These are phyloP conservation scores for Abrostola tripartita DNA, from an alignment of 2,888 invertebrate species.

Conservation along the genomic window DNA sequence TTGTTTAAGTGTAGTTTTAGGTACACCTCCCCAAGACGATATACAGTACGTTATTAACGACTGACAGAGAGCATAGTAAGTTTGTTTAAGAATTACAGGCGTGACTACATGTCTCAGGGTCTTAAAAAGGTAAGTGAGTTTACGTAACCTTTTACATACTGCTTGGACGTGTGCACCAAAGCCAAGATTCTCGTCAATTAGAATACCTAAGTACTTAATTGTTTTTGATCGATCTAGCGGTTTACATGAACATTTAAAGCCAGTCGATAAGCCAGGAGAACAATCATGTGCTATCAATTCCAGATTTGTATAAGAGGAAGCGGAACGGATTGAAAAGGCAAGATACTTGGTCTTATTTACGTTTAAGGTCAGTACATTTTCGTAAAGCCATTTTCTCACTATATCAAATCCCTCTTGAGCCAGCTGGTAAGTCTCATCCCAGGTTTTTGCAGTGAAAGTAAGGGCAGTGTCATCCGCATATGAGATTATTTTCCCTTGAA, in stretches of 20 bases:
- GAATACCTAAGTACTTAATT: not conserved
- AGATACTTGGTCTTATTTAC: not conserved
- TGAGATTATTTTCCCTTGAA: not conserved
- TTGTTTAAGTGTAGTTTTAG: conserved; percentile 7
- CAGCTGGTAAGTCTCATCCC: not conserved
- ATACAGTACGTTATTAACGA: not conserved
- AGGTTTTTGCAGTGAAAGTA: not conserved
- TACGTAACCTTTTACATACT: not conserved
- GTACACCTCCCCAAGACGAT: conserved; percentile 6
- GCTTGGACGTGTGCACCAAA: not conserved
- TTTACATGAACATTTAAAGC: not conserved
- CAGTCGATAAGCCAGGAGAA: not conserved
- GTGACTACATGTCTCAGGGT: not conserved
- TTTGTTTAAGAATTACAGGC: not conserved
- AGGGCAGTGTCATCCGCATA: not conserved
- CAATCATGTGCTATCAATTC: not conserved
- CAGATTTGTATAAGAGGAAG: not conserved
- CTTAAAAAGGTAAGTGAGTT: not conserved
- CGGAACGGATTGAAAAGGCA: conserved; percentile 1
- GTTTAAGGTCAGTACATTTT: not conserved
- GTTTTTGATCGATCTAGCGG: not conserved
- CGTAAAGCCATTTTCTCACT: not conserved
- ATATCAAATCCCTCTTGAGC: not conserved
- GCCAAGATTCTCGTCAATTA: not conserved
- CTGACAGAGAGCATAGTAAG: not conserved